These are phyloP conservation scores for Barypeithes pellucidus DNA, from an alignment of 2,888 invertebrate genomes.

Conservation along the genomic window DNA sequence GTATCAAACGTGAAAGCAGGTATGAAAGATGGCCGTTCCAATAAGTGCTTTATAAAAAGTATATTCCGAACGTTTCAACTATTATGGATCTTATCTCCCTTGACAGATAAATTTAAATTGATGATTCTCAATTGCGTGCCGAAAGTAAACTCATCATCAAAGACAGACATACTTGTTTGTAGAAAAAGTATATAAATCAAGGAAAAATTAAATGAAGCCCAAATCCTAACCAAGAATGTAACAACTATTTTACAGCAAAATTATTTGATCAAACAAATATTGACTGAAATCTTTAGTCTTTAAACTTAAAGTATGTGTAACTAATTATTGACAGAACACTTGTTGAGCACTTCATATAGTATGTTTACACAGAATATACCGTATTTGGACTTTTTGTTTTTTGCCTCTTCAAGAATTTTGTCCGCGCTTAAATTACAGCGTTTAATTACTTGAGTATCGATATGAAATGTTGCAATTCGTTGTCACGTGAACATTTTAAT, in stretches of 20 bases:
- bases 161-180: too few species aligned
- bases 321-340: conserved; percentile 36
- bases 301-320: conserved; percentile 34
- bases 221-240: conserved; percentile 7
- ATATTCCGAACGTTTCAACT: too few species aligned
- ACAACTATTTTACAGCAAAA: conserved; percentile 23
- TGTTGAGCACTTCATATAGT: conserved; percentile 27
- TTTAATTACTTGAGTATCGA: conserved; percentile 4
- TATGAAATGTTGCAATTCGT: conserved; percentile 2
- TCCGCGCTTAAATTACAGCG: conserved; percentile 1
- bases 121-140: too few species aligned
- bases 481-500: conserved; percentile 1
- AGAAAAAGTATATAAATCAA: too few species aligned
- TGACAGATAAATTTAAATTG: too few species aligned
- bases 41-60: too few species aligned
- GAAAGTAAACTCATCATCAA: too few species aligned
- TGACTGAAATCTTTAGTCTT: conserved; percentile 34
- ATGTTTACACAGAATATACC: conserved; percentile 25
- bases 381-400: conserved; percentile 25
- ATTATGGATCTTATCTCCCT: too few species aligned
- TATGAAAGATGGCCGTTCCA: too few species aligned
- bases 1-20: too few species aligned
- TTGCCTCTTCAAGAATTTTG: conserved; percentile 22
- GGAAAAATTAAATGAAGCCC: background rate
- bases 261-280: conserved; percentile 33